Evolutionary conservation across 2,888 invertebrate species (phyloP).

Genomic region (Dione juno): DNA sequence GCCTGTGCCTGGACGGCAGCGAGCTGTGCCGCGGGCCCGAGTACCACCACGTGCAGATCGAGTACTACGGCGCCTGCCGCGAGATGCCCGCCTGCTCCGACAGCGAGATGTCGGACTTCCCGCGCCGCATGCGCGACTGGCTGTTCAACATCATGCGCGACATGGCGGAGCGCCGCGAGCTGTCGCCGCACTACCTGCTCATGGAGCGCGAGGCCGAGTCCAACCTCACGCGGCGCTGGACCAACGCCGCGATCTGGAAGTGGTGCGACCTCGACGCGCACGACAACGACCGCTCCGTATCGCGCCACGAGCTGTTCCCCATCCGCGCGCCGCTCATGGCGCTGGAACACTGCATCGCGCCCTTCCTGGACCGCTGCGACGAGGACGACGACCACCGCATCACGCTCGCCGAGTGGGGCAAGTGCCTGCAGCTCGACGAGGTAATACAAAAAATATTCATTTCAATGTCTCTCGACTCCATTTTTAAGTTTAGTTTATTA

Average conservation of each 20-base stretch:
- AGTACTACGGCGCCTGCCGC: conserved; percentile 95
- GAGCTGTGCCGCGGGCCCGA: conserved; percentile 88
- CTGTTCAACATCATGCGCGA: conserved; percentile 98
- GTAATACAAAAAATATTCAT: no score
- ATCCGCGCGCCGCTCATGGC: conserved; percentile 97
- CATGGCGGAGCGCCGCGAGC: conserved; percentile 93
- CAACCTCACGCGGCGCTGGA: conserved; percentile 92
- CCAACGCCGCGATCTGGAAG: conserved; percentile 98
- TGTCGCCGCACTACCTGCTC: conserved; percentile 91
- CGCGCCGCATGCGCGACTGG: conserved; percentile 98
- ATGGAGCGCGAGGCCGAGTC: conserved; percentile 95
- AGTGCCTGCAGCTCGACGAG: conserved; percentile 92
- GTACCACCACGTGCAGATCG: conserved; percentile 94
- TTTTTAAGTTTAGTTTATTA: no score
- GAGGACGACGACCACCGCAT: conserved; percentile 94
- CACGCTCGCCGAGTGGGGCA: conserved; percentile 96
- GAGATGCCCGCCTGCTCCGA: conserved; percentile 91
- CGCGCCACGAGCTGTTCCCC: conserved; percentile 97
- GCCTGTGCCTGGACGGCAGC: conserved; percentile 92
- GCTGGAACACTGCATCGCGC: conserved; percentile 98
- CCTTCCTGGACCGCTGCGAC: conserved; percentile 97
- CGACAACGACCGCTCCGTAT: conserved; percentile 93
- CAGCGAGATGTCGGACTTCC: conserved; percentile 96
- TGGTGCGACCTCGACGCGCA: conserved; percentile 98
- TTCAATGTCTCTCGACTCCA: no score